Evolutionary conservation across 1,140 invertebrate genomes (phyloP).

Genomic region (Apis mellifera): Amel_HAv3.1 CM009946.2:1110501-1111000

Average conservation of each 20-base stretch:
- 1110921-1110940: conserved; percentile 16
- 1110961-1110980: conserved; percentile 71
- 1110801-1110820: conserved; percentile 44
- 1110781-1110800: conserved; percentile 47
- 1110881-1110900: too few species aligned
- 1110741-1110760: conserved; percentile 58
- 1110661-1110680: background rate
- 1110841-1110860: background rate
- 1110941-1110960: conserved; percentile 58
- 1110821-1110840: conserved; percentile 33
- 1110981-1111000: conserved; percentile 46
- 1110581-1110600: background rate
- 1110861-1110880: background rate
- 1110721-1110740: conserved; percentile 48
- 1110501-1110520: too few species aligned
- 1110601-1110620: background rate
- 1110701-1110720: conserved; percentile 27
- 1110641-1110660: background rate
- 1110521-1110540: too few species aligned
- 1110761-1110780: conserved; percentile 63
- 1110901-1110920: conserved; percentile 1
- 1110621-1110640: background rate
- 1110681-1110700: background rate
- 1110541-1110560: too few species aligned
- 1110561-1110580: too few species aligned